phyloP scores from a whole-genome alignment of 2,113 vertebrate species.

The Muntiacus muntjak region DNA sequence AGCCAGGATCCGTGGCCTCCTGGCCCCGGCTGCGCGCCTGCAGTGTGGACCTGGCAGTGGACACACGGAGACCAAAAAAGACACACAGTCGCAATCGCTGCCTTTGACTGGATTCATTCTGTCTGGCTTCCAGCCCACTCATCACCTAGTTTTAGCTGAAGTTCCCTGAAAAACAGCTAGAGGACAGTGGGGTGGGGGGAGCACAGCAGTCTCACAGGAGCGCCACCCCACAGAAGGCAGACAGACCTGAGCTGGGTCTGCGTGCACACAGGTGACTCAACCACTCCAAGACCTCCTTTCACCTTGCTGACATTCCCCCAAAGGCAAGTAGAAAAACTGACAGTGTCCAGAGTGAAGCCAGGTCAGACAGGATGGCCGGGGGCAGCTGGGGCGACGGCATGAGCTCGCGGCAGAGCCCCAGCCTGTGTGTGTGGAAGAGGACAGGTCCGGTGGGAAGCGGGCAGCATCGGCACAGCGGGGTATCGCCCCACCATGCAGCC shows the following conservation, averaged over 20 bases:
- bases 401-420: background rate
- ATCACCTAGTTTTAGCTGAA: background rate
- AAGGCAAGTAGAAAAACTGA: background rate
- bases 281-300: background rate
- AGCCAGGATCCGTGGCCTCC: background rate
- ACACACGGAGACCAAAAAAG: background rate
- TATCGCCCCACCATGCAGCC: background rate
- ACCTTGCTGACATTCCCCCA: background rate
- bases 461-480: background rate
- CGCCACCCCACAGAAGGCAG: background rate
- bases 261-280: background rate
- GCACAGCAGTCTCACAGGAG: background rate
- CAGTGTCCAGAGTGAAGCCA: background rate
- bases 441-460: rapidly evolving
- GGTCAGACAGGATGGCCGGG: background rate
- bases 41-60: background rate
- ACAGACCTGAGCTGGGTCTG: background rate
- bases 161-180: background rate
- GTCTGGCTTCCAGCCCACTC: background rate
- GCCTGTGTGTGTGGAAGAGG: background rate
- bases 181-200: background rate
- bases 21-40: rapidly evolving
- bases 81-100: background rate
- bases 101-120: background rate
- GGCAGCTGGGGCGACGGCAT: background rate